Percentiles rank a stretch among this genome's conserved stretches.
Evolutionary conservation across 2,888 invertebrate species (phyloP).

Genomic region (Matsumyia berberina): DNA sequence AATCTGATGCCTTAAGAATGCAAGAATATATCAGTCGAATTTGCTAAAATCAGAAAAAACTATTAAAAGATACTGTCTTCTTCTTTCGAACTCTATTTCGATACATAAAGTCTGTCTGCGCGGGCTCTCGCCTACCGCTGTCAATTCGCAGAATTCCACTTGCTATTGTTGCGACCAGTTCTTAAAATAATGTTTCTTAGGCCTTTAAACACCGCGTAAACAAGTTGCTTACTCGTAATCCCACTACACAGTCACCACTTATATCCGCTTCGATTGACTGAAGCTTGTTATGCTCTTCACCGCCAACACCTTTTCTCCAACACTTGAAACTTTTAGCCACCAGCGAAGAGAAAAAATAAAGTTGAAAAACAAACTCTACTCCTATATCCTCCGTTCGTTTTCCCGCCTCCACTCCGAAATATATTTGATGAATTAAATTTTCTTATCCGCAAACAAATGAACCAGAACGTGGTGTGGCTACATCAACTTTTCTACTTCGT

Average conservation of each 20-base stretch:
- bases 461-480: slow-evolving; percentile 20
- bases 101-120: too few relatives aligned
- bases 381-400: not conserved
- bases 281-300: not conserved
- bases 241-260: not conserved
- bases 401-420: not conserved
- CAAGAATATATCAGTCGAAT: too few relatives aligned
- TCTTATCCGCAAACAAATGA: slow-evolving; percentile 35
- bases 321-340: slow-evolving; percentile 8
- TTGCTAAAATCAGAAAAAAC: too few relatives aligned
- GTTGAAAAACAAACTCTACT: not conserved
- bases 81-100: too few relatives aligned
- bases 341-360: not conserved
- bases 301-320: not conserved
- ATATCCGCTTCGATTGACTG: not conserved
- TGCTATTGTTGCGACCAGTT: too few relatives aligned
- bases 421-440: slow-evolving; percentile 31
- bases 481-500: slow-evolving; percentile 12
- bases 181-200: too few relatives aligned
- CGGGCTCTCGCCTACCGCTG: too few relatives aligned
- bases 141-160: too few relatives aligned
- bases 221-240: not conserved
- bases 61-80: too few relatives aligned
- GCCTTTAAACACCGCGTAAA: not conserved
- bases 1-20: too few relatives aligned